phyloP scores from a whole-genome alignment of 2,797 vertebrate species.

The Petrocephalus sullivani region DNA sequence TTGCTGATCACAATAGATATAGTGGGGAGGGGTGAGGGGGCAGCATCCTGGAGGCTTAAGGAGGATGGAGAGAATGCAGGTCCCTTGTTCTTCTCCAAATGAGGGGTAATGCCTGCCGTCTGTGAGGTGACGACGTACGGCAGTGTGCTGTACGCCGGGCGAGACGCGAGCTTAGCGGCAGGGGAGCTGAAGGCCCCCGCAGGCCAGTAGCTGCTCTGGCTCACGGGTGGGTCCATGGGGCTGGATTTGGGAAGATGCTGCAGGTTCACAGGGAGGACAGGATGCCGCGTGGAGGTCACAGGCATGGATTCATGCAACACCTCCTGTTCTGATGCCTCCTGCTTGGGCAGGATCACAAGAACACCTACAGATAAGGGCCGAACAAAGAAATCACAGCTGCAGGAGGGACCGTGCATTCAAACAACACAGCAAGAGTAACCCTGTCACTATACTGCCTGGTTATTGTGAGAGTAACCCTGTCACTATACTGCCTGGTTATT shows the following conservation, averaged over 20 bases:
- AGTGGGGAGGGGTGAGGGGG: conserved; percentile 41
- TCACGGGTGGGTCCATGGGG: neutral
- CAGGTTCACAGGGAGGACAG: neutral
- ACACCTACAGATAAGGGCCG: neutral
- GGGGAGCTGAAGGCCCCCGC: neutral
- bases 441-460: neutral
- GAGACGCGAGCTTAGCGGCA: conserved; percentile 30
- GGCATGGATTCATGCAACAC: neutral
- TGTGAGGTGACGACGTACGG: conserved; percentile 60
- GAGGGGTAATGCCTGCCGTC: conserved; percentile 48
- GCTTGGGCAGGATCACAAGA: neutral
- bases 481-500: neutral
- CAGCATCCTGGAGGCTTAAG: conserved; percentile 31
- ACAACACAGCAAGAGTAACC: neutral
- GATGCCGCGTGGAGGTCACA: neutral
- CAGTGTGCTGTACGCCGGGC: conserved; percentile 18
- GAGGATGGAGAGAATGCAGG: conserved; percentile 26
- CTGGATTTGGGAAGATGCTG: neutral
- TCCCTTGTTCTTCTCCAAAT: conserved; percentile 26
- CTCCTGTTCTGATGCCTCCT: neutral
- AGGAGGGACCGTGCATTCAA: neutral
- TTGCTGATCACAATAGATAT: conserved; percentile 43
- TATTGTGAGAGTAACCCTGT: neutral
- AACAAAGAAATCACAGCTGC: neutral
- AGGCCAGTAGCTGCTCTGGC: neutral